Conservation (phyloP, 2,797 vertebrate genomes). For the Helostoma temminkii region DNA sequence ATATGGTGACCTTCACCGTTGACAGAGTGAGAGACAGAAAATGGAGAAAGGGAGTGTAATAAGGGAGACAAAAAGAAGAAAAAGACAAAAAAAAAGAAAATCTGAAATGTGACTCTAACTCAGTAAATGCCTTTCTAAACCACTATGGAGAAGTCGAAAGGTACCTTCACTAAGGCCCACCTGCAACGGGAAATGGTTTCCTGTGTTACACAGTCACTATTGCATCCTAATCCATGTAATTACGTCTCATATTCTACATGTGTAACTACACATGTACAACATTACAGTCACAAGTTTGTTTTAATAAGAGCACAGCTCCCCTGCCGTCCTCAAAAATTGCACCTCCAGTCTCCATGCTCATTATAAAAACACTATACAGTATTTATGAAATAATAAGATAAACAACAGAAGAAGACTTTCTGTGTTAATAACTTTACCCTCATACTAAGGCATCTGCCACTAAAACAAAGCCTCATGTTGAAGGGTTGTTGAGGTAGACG, state of each 20-base stretch:
- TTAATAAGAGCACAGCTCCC: constrained; percentile 38
- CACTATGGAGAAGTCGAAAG: constrained; percentile 45
- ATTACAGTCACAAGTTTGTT: constrained; percentile 61
- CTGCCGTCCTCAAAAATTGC: constrained; percentile 18
- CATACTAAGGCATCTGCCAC: constrained; percentile 80
- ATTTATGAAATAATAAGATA: constrained; percentile 37
- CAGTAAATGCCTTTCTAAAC: constrained; percentile 70
- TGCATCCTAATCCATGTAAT: constrained; percentile 79
- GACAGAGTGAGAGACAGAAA: constrained; percentile 82
- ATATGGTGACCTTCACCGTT: constrained; percentile 89
- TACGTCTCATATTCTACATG: constrained; percentile 77
- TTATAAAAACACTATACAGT: constrained; percentile 31
- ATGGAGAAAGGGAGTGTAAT: constrained; percentile 25
- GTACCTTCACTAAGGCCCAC: constrained; percentile 72
- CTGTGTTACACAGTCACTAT: constrained; percentile 75
- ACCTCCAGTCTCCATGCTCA: constrained; percentile 3
- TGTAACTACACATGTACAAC: constrained; percentile 79
- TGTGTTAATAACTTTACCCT: constrained; percentile 43
- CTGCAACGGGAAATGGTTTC: constrained; percentile 80
- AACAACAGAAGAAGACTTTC: constrained; percentile 21
- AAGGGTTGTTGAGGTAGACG: constrained; percentile 38
- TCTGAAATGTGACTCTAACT: constrained; percentile 74
- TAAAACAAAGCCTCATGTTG: constrained; percentile 82
- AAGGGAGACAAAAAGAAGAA: constrained; percentile 11
- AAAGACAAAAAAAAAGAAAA: constrained; percentile 53